Conservation (phyloP, 1,140 invertebrate genomes). For the Drosophila sproati region DNA sequence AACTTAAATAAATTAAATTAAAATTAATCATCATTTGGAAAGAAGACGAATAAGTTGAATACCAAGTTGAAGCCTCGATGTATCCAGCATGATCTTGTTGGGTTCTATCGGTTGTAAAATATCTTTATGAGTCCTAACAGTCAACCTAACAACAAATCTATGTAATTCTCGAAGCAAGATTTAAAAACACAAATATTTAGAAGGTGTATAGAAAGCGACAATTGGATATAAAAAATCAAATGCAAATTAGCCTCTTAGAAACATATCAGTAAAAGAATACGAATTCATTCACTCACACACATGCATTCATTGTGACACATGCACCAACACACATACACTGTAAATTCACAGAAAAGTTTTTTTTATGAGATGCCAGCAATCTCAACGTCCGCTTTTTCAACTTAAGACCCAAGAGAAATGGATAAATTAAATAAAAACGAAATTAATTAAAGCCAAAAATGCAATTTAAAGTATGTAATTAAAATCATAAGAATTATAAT, state of each 20-base stretch:
- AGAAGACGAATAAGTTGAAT: slow-evolving; percentile 7
- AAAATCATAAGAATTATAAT: slow-evolving; percentile 38
- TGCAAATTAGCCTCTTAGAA: slow-evolving; percentile 82
- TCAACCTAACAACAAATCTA: slow-evolving; percentile 21
- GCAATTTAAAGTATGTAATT: slow-evolving; percentile 36
- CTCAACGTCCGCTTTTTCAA: slow-evolving; percentile 78
- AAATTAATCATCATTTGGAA: slow-evolving; percentile 32
- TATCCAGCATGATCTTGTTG: slow-evolving; percentile 39
- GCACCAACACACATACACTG: slow-evolving; percentile 51
- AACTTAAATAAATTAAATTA: slow-evolving; percentile 24
- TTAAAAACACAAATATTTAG: slow-evolving; percentile 31
- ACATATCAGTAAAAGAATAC: slow-evolving; percentile 76
- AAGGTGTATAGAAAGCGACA: slow-evolving; percentile 23
- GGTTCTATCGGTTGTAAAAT: slow-evolving; percentile 35
- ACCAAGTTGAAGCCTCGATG: slow-evolving; percentile 27
- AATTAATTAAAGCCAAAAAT: slow-evolving; percentile 29
- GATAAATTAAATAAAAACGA: slow-evolving; percentile 26
- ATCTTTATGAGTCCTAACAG: slow-evolving; percentile 21
- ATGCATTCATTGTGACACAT: slow-evolving; percentile 23
- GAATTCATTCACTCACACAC: slow-evolving; percentile 46
- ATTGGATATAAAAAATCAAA: slow-evolving; percentile 60
- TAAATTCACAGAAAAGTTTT: slow-evolving; percentile 67
- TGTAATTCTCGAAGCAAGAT: slow-evolving; percentile 19
- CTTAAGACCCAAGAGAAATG: slow-evolving; percentile 34
- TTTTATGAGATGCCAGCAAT: slow-evolving; percentile 71